These are phyloP conservation scores for Platalea minor DNA, from an alignment of 2,797 vertebrate genomes.

Conservation along the genomic window DNA sequence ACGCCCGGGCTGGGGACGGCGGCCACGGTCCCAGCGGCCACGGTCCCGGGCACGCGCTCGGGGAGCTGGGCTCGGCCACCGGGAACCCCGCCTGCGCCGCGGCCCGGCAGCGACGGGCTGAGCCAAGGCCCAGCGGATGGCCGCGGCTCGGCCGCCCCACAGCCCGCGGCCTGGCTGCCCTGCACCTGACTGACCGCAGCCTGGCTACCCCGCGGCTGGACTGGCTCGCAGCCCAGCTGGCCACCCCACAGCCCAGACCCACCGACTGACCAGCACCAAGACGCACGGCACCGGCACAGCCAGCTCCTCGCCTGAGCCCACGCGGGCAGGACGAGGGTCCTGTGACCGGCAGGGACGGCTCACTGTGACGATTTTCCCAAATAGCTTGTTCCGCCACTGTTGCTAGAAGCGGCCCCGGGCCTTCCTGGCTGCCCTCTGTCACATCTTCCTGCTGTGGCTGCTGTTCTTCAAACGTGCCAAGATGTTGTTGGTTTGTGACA, in stretches of 20 bases:
- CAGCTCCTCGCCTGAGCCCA: neutral
- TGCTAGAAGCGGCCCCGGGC: neutral
- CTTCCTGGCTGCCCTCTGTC: neutral
- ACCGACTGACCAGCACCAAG: accelerated
- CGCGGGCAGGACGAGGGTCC: neutral
- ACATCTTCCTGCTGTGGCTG: neutral
- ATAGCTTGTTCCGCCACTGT: neutral
- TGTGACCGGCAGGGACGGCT: neutral
- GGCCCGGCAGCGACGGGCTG: accelerated
- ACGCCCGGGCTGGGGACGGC: neutral
- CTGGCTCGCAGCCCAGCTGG: neutral
- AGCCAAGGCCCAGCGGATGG: neutral
- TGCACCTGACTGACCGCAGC: neutral
- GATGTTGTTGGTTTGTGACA: neutral
- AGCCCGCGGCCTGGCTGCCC: no score
- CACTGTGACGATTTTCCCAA: accelerated
- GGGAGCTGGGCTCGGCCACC: neutral
- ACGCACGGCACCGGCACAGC: neutral
- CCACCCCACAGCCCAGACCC: neutral
- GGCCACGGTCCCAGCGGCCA: accelerated
- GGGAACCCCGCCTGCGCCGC: neutral
- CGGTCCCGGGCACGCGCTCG: neutral
- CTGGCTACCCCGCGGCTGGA: neutral
- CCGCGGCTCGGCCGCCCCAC: no score
- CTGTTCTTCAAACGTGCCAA: neutral